Percentiles rank a stretch among this genome's conserved stretches.
These are phyloP conservation scores for Vultur gryphus DNA, from an alignment of 2,797 vertebrate genomes.

Conservation along the genomic window DNA sequence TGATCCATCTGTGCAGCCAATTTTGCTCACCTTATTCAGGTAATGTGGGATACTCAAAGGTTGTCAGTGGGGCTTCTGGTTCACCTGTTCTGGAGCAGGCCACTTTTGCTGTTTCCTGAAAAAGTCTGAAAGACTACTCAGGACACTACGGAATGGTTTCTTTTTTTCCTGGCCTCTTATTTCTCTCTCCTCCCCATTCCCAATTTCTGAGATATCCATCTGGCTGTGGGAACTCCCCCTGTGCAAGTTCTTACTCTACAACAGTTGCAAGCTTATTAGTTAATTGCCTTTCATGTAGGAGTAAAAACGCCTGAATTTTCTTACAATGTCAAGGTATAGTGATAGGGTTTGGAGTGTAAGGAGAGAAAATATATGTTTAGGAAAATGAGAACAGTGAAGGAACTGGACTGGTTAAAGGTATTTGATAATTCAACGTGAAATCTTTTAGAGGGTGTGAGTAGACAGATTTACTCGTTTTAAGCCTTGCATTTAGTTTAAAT, in stretches of 20 bases:
- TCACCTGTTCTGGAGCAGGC: neutral
- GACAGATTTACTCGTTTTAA: neutral
- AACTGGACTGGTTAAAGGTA: neutral
- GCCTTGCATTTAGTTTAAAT: neutral
- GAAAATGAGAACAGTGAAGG: neutral
- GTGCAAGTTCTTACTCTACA: neutral
- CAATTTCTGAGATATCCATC: neutral
- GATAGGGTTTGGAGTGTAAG: neutral
- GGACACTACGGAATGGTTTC: neutral
- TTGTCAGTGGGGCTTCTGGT: neutral
- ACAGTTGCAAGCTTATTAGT: neutral
- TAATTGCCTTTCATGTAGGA: neutral
- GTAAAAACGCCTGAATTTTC: neutral
- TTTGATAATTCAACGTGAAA: neutral
- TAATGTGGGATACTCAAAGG: rapidly evolving
- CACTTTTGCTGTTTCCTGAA: neutral
- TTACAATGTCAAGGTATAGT: neutral
- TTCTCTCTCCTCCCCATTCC: neutral
- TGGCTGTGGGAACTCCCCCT: neutral
- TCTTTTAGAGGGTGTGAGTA: neutral
- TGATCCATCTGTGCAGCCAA: neutral
- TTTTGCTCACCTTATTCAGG: neutral
- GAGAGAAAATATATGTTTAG: neutral
- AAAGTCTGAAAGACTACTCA: neutral
- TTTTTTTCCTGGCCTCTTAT: neutral